Base-by-base conservation (phyloP, 2,888 invertebrate species). In the Drosophila melanocephala region DNA sequence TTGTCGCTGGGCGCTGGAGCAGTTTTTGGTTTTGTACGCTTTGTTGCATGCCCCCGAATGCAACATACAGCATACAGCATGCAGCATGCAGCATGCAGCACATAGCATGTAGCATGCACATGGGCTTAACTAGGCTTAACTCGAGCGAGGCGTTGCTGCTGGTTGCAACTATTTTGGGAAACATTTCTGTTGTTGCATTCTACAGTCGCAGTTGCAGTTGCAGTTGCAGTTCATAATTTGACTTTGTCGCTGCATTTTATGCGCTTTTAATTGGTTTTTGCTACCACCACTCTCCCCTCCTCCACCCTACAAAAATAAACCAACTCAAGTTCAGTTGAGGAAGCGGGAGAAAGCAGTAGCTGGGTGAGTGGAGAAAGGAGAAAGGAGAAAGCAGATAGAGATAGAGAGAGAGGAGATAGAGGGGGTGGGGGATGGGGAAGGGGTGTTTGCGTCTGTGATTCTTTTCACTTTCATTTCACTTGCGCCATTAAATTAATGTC, bases 81-180 rank as follows among this genome's bases (percentile, higher is more conserved):
- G 75, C 83, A 52, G 55, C 73, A 61, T 71, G 75, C 73, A 72
- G 78, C 81, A 77, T 69, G 84, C 26, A 26, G 26, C 26, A 26
- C 32, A 67, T 22, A 67, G 64, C 72, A 67, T 77, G 73, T 42
- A 65, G 74, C 80, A 81, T 81, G 81, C 73, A 73, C 80, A 76
- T 60, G 78, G 90, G 88, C 86, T 86, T 89, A 86, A 77, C 90
- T 89, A 66, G 86, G 88, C 86, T 87, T 90, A 87, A 60, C 90
- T 90, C 66, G 57, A 69, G 60, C 70, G 53, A 65, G 22, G 47
- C 63, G 68, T 67, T 69, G 75, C 70, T 64, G 77, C 85, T 88
- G 59, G 59, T 26, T 51, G 71, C 71, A 70, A 58, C 71, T 83
- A 84, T 90, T 86, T 84, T 61, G 55, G 79, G 87, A 73, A 55